Conservation (phyloP, 1,140 invertebrate genomes). For the Psilanteris sp. region DNA sequence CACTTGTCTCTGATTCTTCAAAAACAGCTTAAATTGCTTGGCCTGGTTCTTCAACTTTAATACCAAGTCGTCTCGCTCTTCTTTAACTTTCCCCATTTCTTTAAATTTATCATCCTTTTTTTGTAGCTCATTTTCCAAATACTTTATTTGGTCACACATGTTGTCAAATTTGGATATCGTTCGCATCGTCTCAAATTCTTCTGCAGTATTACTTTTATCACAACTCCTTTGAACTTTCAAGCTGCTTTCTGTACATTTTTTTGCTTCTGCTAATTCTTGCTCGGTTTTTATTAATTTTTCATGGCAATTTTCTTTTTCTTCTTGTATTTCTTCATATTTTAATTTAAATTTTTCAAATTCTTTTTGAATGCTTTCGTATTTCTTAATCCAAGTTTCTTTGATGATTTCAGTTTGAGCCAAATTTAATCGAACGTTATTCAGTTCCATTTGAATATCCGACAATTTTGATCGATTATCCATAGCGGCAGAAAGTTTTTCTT, state of each 20-base stretch:
- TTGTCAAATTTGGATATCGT: no score
- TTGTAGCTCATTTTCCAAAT: constrained; percentile 69
- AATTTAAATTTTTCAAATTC: constrained; percentile 67
- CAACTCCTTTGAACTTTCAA: constrained; percentile 41
- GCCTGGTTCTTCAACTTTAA: constrained; percentile 73
- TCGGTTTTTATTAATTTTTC: constrained; percentile 70
- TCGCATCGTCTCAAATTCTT: no score
- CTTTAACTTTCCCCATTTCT: constrained; percentile 70
- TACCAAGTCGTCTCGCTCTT: constrained; percentile 71
- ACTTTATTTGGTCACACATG: constrained; percentile 65
- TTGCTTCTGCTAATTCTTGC: constrained; percentile 65
- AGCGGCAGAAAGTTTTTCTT: constrained; percentile 70
- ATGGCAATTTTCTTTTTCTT: constrained; percentile 63
- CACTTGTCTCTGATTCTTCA: constrained; percentile 72
- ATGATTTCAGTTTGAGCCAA: constrained; percentile 74
- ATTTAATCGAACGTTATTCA: constrained; percentile 71
- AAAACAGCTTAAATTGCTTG: constrained; percentile 72
- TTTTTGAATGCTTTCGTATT: constrained; percentile 66
- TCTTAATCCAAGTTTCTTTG: constrained; percentile 71
- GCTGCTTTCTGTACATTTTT: constrained; percentile 63
- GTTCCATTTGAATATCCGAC: constrained; percentile 67
- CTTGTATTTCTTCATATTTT: constrained; percentile 65
- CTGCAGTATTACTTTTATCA: constrained; percentile 56
- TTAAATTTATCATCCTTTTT: constrained; percentile 68
- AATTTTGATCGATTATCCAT: constrained; percentile 70